phyloP scores from a whole-genome alignment of 2,888 invertebrate genomes.

The Chalcis sispes region DNA sequence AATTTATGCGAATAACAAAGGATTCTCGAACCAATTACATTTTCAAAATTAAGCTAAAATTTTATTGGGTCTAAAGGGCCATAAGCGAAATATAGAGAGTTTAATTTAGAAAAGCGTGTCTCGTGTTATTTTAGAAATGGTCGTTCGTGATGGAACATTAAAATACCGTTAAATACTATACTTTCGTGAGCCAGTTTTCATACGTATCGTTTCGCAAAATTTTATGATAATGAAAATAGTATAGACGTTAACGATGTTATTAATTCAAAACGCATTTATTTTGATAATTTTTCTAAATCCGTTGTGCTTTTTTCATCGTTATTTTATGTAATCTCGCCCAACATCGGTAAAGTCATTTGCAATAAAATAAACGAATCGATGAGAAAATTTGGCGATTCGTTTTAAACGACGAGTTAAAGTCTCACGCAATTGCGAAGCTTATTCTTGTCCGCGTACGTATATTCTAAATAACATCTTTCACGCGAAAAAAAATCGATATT shows the following conservation, averaged over 20 bases:
- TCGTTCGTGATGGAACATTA: slow-evolving; percentile 24
- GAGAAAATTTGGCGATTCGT: too few species aligned
- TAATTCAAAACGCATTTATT: too few species aligned
- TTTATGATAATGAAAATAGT: slow-evolving; percentile 36
- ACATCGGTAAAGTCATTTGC: too few species aligned
- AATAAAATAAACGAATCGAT: too few species aligned
- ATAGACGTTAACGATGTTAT: slow-evolving; percentile 1
- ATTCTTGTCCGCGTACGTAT: too few species aligned
- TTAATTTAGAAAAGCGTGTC: slow-evolving; percentile 48
- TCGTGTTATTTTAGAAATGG: slow-evolving; percentile 40
- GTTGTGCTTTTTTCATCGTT: too few species aligned
- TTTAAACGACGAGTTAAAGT: too few species aligned
- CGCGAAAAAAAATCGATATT: slow-evolving; percentile 10
- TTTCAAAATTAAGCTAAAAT: slow-evolving; percentile 15
- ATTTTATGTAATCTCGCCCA: too few species aligned
- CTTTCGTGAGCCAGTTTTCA: slow-evolving; percentile 7
- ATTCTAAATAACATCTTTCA: too few species aligned
- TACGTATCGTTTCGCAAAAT: slow-evolving; percentile 3
- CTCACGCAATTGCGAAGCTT: too few species aligned
- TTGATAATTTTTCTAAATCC: too few species aligned
- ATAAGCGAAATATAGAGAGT: neutral
- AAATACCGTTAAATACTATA: slow-evolving; percentile 17
- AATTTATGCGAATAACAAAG: neutral
- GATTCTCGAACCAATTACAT: neutral
- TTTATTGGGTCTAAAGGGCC: slow-evolving; percentile 15